Evolutionary conservation across 2,888 invertebrate species (phyloP).

Genomic region (Seira sanloemensis): DNA sequence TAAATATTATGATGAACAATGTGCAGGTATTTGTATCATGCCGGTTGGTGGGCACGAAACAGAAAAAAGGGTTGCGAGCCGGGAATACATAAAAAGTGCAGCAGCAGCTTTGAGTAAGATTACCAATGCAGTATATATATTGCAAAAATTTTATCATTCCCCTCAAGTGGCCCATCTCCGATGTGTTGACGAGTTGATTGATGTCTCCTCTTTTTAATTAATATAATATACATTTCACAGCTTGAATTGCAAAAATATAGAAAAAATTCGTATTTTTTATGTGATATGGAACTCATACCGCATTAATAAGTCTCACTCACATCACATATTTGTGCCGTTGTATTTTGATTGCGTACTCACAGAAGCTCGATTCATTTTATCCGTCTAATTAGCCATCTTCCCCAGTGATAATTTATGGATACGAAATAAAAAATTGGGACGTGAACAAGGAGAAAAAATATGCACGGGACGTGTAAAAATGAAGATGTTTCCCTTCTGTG

Average conservation of each 20-base stretch:
- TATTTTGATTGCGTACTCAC: constrained; percentile 40
- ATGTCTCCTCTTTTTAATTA: constrained; percentile 50
- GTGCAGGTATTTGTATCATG: not conserved
- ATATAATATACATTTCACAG: not conserved
- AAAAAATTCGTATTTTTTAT: not conserved
- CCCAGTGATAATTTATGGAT: constrained; percentile 48
- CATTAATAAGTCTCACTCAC: constrained; percentile 5
- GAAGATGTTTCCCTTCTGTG: constrained; percentile 12
- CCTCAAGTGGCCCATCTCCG: not conserved
- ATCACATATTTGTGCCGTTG: not conserved
- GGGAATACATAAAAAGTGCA: not conserved
- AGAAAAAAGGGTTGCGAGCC: not conserved
- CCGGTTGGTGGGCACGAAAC: not conserved
- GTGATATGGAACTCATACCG: constrained; percentile 17
- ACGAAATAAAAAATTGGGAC: not conserved
- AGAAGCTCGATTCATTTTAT: constrained; percentile 58
- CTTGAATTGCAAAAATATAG: not conserved
- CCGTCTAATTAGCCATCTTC: constrained; percentile 60
- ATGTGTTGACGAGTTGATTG: constrained; percentile 51
- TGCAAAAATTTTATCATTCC: not conserved
- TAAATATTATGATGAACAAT: not conserved
- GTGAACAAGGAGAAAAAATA: not conserved
- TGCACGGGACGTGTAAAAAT: constrained; percentile 24
- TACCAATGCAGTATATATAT: no score
- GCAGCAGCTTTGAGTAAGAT: no score